phyloP scores from a whole-genome alignment of 2,113 vertebrate genomes.

The Promerops cafer region DNA sequence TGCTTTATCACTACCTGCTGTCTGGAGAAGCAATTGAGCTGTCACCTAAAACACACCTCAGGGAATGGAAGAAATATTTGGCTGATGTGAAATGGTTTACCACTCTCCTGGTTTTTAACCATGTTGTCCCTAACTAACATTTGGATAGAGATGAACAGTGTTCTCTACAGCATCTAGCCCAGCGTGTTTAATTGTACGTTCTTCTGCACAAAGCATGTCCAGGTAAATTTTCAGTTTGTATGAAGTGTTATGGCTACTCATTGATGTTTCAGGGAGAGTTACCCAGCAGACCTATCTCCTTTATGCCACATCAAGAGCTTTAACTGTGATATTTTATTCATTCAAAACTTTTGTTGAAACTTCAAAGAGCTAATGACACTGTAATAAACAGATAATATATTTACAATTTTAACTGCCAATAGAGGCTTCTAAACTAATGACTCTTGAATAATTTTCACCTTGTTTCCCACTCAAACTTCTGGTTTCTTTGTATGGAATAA shows the following conservation, averaged over 20 bases:
- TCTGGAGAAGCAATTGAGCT: neutral
- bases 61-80: neutral
- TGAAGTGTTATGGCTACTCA: neutral
- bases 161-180: neutral
- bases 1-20: neutral
- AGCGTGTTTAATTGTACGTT: neutral
- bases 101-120: neutral
- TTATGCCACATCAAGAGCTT: neutral
- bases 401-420: neutral
- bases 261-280: neutral
- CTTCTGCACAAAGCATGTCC: neutral
- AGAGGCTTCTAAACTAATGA: neutral
- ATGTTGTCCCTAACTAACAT: neutral
- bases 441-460: neutral
- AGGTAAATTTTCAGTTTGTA: neutral
- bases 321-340: neutral
- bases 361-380: neutral
- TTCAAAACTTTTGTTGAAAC: neutral
- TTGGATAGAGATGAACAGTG: neutral
- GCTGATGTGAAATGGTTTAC: neutral
- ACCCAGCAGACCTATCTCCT: neutral
- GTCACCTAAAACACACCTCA: neutral
- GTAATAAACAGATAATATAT: neutral
- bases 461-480: neutral
- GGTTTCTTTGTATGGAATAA: neutral